These are phyloP conservation scores for Pavo muticus DNA, from an alignment of 2,113 vertebrate species.

Conservation along the genomic window DNA sequence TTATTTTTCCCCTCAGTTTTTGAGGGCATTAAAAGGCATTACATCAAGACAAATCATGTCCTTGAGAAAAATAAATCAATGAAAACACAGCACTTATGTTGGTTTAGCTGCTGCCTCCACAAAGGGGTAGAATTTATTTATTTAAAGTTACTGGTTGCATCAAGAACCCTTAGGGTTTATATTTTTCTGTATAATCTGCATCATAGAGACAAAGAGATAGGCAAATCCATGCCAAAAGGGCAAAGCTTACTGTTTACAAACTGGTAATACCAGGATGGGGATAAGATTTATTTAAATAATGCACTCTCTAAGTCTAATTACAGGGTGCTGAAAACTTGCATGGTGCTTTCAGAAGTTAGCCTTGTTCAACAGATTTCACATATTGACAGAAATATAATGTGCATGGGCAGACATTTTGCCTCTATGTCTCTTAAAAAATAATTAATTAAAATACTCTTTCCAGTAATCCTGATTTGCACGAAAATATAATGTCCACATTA, in stretches of 20 bases:
- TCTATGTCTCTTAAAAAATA: conserved; percentile 90
- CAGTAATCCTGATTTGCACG: conserved; percentile 99
- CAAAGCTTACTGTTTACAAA: conserved; percentile 93
- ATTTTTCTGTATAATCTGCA: conserved; percentile 84
- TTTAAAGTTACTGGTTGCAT: conserved; percentile 88
- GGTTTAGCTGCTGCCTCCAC: conserved; percentile 88
- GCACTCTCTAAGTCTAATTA: conserved; percentile 84
- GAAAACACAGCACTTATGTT: conserved; percentile 92
- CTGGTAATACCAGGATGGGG: conserved; percentile 78
- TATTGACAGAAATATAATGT: conserved; percentile 81
- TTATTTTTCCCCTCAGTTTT: conserved; percentile 89
- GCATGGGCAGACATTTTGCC: conserved; percentile 90
- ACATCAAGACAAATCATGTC: conserved; percentile 84
- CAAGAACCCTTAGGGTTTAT: conserved; percentile 86
- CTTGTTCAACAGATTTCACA: conserved; percentile 85
- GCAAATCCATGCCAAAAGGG: conserved; percentile 89
- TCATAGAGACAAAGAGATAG: conserved; percentile 85
- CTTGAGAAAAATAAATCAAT: conserved; percentile 86
- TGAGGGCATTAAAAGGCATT: conserved; percentile 85
- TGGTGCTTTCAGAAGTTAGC: conserved; percentile 90
- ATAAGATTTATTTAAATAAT: conserved; percentile 78
- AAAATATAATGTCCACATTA: conserved; percentile 99
- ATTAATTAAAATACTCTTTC: conserved; percentile 88
- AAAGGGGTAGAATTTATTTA: conserved; percentile 89
- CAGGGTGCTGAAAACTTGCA: conserved; percentile 88